Evolutionary conservation across 2,797 vertebrate genomes (phyloP).

Genomic region (Pseudocheirus occidentalis): DNA sequence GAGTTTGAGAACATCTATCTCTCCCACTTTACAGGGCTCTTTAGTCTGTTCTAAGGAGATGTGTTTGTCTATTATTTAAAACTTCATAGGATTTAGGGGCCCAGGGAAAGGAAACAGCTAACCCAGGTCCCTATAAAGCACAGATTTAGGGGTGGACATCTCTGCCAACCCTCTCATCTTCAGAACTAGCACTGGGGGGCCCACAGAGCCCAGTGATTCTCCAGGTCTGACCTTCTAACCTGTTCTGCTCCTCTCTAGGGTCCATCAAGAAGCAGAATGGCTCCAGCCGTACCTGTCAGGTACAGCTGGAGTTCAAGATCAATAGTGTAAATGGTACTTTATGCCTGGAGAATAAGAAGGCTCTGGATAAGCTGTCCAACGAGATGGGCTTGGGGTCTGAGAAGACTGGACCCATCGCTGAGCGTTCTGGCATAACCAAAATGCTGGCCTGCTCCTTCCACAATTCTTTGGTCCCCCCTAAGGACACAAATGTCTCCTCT

Average conservation of each 20-base stretch:
- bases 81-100: neutral
- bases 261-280: accelerated
- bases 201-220: neutral
- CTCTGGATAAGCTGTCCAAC: accelerated
- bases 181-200: neutral
- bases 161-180: neutral
- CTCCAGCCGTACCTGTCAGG: slow-evolving; percentile 64
- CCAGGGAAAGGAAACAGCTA: neutral
- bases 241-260: slow-evolving; percentile 26
- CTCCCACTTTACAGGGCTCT: neutral
- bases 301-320: slow-evolving; percentile 65
- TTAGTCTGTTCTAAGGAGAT: neutral
- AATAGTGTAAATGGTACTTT: accelerated
- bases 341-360: accelerated
- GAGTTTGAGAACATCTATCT: neutral
- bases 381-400: slow-evolving; percentile 36
- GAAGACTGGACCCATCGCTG: accelerated
- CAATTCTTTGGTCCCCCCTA: accelerated
- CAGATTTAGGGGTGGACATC: neutral
- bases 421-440: accelerated
- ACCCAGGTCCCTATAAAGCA: neutral
- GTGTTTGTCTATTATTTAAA: neutral
- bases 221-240: neutral
- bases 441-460: accelerated
- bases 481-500: accelerated